Percentiles rank a stretch among this genome's conserved stretches.
Conservation (phyloP, 1,140 invertebrate species). For the Pseudomyrmex flavicornis region DNA sequence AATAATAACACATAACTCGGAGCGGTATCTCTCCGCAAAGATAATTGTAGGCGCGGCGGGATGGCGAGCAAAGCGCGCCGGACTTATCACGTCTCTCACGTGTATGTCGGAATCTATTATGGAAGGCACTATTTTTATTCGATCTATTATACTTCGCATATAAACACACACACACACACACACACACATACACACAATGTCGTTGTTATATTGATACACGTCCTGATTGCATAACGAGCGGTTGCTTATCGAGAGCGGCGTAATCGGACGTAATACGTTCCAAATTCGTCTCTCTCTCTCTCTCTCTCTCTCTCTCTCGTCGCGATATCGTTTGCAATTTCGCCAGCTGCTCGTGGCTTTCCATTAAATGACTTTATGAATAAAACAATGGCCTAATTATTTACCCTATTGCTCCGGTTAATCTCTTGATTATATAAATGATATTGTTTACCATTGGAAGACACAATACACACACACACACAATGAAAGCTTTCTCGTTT, state of each 20-base stretch:
- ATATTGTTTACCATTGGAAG: neutral
- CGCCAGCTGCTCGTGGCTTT: neutral
- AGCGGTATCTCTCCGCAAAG: neutral
- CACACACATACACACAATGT: neutral
- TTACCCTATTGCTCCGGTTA: neutral
- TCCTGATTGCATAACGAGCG: constrained; percentile 28
- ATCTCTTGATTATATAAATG: neutral
- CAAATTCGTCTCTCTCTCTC: neutral
- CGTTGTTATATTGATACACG: constrained; percentile 10
- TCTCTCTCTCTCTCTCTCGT: too few species aligned
- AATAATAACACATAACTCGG: neutral
- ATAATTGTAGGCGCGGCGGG: constrained; percentile 17
- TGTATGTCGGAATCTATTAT: constrained; percentile 29
- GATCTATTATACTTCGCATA: neutral
- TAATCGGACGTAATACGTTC: constrained; percentile 26
- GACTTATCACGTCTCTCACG: constrained; percentile 23
- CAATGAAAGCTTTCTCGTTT: too few species aligned
- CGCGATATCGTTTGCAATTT: constrained; percentile 10
- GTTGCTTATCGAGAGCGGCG: constrained; percentile 19
- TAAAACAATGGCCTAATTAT: neutral
- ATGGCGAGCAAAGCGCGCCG: neutral
- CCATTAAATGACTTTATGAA: neutral
- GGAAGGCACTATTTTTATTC: constrained; percentile 24
- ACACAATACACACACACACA: neutral
- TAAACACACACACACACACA: neutral